Percentiles rank a stretch among this genome's conserved stretches.
Conservation (phyloP, 2,888 invertebrate species). For the Eudemis profundana region DNA sequence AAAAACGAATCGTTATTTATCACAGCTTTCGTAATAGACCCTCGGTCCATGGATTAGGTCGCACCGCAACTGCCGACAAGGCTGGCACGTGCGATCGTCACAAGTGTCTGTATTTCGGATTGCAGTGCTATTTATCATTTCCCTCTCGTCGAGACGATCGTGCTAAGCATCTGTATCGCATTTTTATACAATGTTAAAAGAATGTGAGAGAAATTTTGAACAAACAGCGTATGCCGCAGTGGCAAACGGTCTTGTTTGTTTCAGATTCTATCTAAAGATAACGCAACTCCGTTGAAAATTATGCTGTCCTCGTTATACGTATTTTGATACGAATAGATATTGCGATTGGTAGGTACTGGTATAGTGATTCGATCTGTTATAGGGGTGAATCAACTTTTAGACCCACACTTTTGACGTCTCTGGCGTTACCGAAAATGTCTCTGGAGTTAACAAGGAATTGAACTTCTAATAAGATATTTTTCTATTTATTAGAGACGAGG, state of each 20-base stretch:
- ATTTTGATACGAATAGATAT: no score
- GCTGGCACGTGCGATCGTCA: constrained; percentile 31
- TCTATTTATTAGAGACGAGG: no score
- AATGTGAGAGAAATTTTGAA: constrained; percentile 4
- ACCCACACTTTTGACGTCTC: no score
- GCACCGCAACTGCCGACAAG: background rate
- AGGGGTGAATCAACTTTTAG: no score
- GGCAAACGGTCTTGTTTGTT: background rate
- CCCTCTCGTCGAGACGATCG: constrained; percentile 22
- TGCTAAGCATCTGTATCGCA: constrained; percentile 31
- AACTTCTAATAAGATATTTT: no score
- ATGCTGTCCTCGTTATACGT: background rate
- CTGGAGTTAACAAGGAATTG: no score
- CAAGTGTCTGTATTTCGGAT: constrained; percentile 35
- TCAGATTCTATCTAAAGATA: background rate
- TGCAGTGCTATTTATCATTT: constrained; percentile 38
- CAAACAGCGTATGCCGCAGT: constrained; percentile 12
- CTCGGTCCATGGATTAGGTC: constrained; percentile 9
- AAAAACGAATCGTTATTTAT: no score
- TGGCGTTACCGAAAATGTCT: no score
- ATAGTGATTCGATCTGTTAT: no score
- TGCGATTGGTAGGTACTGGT: no score
- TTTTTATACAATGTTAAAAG: constrained; percentile 25
- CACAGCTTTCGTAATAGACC: constrained; percentile 3
- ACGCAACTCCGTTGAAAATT: background rate